Evolutionary conservation across 2,888 invertebrate species (phyloP), one percentile per base, ranked within the genome.

Genomic region (Nycteola revayana): DNA sequence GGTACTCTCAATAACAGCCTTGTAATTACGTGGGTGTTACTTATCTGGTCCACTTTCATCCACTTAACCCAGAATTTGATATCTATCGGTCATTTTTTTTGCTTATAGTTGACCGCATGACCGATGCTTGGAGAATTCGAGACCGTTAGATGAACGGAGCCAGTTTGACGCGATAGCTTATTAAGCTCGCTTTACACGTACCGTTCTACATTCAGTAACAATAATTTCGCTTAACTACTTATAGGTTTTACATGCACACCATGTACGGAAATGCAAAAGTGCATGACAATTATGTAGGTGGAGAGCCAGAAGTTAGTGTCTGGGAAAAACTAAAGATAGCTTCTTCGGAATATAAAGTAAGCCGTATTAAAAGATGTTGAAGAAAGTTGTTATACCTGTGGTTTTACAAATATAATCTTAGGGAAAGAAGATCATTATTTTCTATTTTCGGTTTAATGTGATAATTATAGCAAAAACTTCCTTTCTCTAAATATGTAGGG

Each of bases 81-180:
- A 30, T 57, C 43, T 58, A 57, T 69, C 58, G 56, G 65, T 66
- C 45, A 62, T 45, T 73, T 71, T 70, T 71, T 66, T 49, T 63
- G 34, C 39, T 36, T 28, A 30, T 27, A 33, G 38, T 33, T 31
- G 37, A 32, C 40, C 34, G 37, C 43, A 36, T 56, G 51, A 45
- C 48, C 51, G 50, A 23, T 32, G 56, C 38, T 44, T 46, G 38
- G 42, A 54, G 66, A 54, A 63, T 54, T 48, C 33, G 32, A 48
- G 42, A 81, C 85, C 86, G 85, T 85, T 85, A 85, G 65, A 43
- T 42, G 71, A 66, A 63, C 69, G 69, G 68, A 46, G 52, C 40
- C 24, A 22, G 24, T 33, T 9, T 21, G 36, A 29, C 37, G 25
- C n/a, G 25, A 27, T 22, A 31, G 29, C 28, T 38, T 57, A 57